phyloP scores from a whole-genome alignment of 2,888 invertebrate species.

The Bugula neritina region DNA sequence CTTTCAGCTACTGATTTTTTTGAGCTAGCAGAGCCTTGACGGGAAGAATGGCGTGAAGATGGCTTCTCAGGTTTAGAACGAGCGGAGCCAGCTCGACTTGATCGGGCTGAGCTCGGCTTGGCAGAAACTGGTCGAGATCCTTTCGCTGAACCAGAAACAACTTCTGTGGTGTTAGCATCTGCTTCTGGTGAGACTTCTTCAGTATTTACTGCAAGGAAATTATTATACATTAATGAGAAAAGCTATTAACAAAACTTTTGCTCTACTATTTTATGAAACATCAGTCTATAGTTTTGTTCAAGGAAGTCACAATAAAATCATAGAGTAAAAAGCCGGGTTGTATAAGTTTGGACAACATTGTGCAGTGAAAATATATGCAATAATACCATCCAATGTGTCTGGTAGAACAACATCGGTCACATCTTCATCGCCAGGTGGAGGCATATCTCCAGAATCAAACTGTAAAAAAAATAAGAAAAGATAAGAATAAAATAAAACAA shows the following conservation, averaged over 20 bases:
- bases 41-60: neutral
- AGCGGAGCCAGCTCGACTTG: constrained; percentile 29
- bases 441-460: constrained; percentile 37
- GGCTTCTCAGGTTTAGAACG: constrained; percentile 12
- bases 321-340: too few relatives aligned
- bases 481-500: too few relatives aligned
- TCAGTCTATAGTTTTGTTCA: too few relatives aligned
- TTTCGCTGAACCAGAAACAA: neutral
- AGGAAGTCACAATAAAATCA: too few relatives aligned
- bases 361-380: too few relatives aligned
- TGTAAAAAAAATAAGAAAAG: constrained; percentile 30
- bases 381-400: too few relatives aligned
- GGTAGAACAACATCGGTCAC: neutral
- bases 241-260: too few relatives aligned
- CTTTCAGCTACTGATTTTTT: constrained; percentile 9
- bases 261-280: too few relatives aligned
- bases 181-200: neutral
- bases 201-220: neutral
- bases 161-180: neutral
- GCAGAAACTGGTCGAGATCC: constrained; percentile 33
- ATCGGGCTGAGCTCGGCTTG: constrained; percentile 28
- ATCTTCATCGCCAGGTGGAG: neutral
- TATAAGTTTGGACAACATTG: too few relatives aligned
- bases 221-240: too few relatives aligned
- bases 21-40: neutral